phyloP scores from a whole-genome alignment of 2,797 vertebrate genomes.

The Myotis daubentonii region DNA sequence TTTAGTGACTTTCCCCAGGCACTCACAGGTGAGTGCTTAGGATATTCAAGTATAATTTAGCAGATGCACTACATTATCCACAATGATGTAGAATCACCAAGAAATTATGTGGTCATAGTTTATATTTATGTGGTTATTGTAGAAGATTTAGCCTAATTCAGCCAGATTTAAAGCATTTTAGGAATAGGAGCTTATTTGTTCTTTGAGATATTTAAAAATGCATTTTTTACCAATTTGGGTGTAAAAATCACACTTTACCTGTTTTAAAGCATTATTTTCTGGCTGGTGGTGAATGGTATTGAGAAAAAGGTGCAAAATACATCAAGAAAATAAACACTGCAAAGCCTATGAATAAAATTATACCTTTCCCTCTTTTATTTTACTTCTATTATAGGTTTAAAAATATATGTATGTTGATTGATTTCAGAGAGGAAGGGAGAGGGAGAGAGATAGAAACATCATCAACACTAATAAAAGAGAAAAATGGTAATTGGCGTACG shows the following conservation, averaged over 20 bases:
- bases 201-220: conserved; percentile 23
- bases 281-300: neutral
- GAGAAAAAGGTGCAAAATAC: neutral
- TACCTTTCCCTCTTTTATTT: neutral
- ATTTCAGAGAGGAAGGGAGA: too few species aligned
- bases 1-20: neutral
- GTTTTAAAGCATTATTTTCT: neutral
- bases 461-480: too few species aligned
- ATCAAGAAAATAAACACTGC: neutral
- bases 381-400: neutral
- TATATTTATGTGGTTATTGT: neutral
- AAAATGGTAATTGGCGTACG: too few species aligned
- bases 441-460: too few species aligned
- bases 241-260: neutral
- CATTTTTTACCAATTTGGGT: neutral
- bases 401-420: too few species aligned
- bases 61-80: neutral
- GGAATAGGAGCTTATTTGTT: neutral
- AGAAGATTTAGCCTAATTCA: conserved; percentile 16
- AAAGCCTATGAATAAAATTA: neutral
- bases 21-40: neutral
- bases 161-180: neutral
- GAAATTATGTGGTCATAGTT: neutral
- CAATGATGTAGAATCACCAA: neutral
- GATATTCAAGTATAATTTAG: neutral